These are phyloP conservation scores for Drosophila kokeensis DNA, from an alignment of 2,888 invertebrate species.

Conservation along the genomic window DNA sequence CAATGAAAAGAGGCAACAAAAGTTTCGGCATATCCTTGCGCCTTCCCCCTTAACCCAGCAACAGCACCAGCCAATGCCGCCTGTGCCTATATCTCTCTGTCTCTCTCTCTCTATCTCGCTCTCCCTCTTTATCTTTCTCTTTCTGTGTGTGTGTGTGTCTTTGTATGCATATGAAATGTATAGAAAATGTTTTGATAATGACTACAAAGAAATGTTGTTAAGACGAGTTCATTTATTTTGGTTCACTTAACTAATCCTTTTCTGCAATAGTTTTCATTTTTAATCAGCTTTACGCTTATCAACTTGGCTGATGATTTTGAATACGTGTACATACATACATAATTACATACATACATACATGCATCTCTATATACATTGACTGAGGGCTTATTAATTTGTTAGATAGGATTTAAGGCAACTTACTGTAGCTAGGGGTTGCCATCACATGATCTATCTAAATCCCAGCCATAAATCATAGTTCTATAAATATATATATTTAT, in stretches of 20 bases:
- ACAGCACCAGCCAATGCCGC: slow-evolving; percentile 25
- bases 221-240: slow-evolving; percentile 79
- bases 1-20: slow-evolving; percentile 40
- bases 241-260: slow-evolving; percentile 81
- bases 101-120: not conserved
- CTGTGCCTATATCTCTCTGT: slow-evolving; percentile 5
- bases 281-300: slow-evolving; percentile 76
- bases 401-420: slow-evolving; percentile 25
- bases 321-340: not conserved
- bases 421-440: slow-evolving; percentile 17
- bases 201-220: slow-evolving; percentile 77
- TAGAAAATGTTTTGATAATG: slow-evolving; percentile 74
- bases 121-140: not conserved
- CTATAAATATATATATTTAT: slow-evolving; percentile 12
- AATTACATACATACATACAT: not conserved
- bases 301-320: slow-evolving; percentile 6
- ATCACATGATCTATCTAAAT: slow-evolving; percentile 67
- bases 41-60: slow-evolving; percentile 3
- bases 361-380: not conserved
- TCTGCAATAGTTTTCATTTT: slow-evolving; percentile 75
- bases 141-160: slow-evolving; percentile 14
- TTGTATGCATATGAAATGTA: slow-evolving; percentile 59
- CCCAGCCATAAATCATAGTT: slow-evolving; percentile 54
- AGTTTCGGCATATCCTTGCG: slow-evolving; percentile 45
- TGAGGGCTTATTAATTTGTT: slow-evolving; percentile 27